Base-by-base conservation (phyloP, 2,888 invertebrate genomes). In the Philereme transversata region DNA sequence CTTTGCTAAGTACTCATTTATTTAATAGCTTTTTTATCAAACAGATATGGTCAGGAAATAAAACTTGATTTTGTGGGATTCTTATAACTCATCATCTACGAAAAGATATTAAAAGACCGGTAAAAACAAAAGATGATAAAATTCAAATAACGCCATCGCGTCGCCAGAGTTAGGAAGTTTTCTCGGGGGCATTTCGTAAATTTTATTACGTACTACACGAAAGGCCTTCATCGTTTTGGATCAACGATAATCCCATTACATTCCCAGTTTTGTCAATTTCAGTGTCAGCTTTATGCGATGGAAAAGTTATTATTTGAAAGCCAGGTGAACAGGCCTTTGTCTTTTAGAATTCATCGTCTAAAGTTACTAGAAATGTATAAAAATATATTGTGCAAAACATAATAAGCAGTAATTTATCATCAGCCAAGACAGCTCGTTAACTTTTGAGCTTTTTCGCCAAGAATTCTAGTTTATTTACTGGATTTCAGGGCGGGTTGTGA, bases 241-340 rank as follows among this genome's bases (percentile, higher is more conserved):
- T 88, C 85, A 86, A 78, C 81, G 83, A 83, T 86, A 85, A 86
- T 84, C 79, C 82, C 77, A 86, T 87, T 86, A 84, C 81, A 81
- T 84, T 84, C 79, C 80, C 81, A 84, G 84, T 84, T 85, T 81
- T 72, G 78, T 77, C 82, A 80, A 83, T 86, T 85, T 81, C 75
- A 81, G 80, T 78, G 77, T 76, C 76, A 72, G 78, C 74, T 82
- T 80, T 80, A 77, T 76, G 74, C 76, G 78, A 82, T 81, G 82
- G 82, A 85, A 84, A 85, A 82, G 78, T 83, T 85, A 85, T 83
- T 83, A 83, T 55, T 74, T 79, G 78, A 76, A 79, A 75, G 69
- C 74, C 79, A 84, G 82, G 82, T 84, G 76, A 79, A 74, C 71
- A 34, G 34, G 38, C 50, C 49, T 52, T 47, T 48, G 45, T 54